A percentile compares a stretch with the other conserved stretches of the same genome.
Evolutionary conservation across 2,113 vertebrate species (phyloP).

Genomic region (Prietella phreatophila): DNA sequence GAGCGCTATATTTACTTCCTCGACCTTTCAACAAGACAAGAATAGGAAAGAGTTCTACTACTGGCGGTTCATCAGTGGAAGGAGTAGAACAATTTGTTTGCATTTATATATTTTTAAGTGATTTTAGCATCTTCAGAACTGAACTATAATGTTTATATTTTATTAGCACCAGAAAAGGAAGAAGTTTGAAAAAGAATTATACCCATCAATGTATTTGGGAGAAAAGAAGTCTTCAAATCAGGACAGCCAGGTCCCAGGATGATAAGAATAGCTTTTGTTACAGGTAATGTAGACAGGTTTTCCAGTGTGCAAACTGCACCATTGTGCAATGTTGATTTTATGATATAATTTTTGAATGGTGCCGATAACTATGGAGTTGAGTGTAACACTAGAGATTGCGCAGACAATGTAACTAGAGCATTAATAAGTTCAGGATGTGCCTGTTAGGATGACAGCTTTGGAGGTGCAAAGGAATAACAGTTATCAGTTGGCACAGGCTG

Average conservation of each 20-base stretch:
- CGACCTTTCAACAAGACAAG: not conserved
- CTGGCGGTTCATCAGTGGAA: not conserved
- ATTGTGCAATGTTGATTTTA: not conserved
- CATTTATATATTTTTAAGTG: not conserved
- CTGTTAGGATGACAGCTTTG: constrained; percentile 96
- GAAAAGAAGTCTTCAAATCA: not conserved
- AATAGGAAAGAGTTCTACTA: not conserved
- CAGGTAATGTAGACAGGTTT: not conserved
- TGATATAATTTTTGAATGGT: not conserved
- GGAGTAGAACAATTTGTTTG: too few species aligned
- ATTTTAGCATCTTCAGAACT: not conserved
- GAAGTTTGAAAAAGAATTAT: not conserved
- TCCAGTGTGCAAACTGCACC: not conserved
- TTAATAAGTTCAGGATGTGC: constrained; percentile 95
- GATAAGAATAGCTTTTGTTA: not conserved
- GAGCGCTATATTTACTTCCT: not conserved
- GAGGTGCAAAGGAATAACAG: constrained; percentile 95
- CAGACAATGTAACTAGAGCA: constrained; percentile 89
- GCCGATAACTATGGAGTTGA: not conserved
- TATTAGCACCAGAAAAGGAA: not conserved
- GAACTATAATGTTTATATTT: not conserved
- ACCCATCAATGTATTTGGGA: not conserved
- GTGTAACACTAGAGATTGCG: constrained; percentile 85
- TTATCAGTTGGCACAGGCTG: constrained; percentile 92
- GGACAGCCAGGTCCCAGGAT: not conserved